These are phyloP conservation scores for Desoria tigrina DNA, from an alignment of 2,888 invertebrate species.

Conservation along the genomic window DNA sequence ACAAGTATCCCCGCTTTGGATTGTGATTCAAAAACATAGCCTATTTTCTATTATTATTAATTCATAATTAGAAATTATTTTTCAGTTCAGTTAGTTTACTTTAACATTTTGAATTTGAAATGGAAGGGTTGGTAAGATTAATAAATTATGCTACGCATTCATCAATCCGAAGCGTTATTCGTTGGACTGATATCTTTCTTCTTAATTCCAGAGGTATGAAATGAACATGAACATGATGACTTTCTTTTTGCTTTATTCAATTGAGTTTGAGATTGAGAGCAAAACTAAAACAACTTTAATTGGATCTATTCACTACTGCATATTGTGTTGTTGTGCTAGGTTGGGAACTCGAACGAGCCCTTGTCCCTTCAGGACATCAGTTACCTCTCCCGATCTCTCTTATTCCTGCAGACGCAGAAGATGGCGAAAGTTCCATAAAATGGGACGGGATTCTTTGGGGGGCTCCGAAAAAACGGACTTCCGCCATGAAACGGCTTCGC, in stretches of 20 bases:
- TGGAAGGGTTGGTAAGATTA: slow-evolving; percentile 13
- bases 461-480: slow-evolving; percentile 76
- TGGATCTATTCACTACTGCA: too few species aligned
- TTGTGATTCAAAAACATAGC: too few species aligned
- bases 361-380: slow-evolving; percentile 7
- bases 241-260: too few species aligned
- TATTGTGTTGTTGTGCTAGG: too few species aligned
- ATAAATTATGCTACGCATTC: background rate
- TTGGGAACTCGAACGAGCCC: background rate
- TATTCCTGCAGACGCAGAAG: background rate
- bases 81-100: too few species aligned
- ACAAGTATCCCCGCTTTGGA: too few species aligned
- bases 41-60: too few species aligned
- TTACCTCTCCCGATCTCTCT: background rate
- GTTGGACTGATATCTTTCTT: slow-evolving; percentile 30
- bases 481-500: slow-evolving; percentile 71
- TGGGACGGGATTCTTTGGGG: slow-evolving; percentile 75
- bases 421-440: slow-evolving; percentile 35
- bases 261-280: too few species aligned
- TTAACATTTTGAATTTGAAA: too few species aligned
- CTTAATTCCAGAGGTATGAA: slow-evolving; percentile 9
- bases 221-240: too few species aligned
- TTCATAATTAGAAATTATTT: too few species aligned
- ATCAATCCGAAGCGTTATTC: slow-evolving; percentile 23
- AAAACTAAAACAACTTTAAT: too few species aligned